Percentiles rank a stretch among this genome's conserved stretches.
Evolutionary conservation across 2,888 invertebrate species (phyloP).

Genomic region (Magallana nippona): DNA sequence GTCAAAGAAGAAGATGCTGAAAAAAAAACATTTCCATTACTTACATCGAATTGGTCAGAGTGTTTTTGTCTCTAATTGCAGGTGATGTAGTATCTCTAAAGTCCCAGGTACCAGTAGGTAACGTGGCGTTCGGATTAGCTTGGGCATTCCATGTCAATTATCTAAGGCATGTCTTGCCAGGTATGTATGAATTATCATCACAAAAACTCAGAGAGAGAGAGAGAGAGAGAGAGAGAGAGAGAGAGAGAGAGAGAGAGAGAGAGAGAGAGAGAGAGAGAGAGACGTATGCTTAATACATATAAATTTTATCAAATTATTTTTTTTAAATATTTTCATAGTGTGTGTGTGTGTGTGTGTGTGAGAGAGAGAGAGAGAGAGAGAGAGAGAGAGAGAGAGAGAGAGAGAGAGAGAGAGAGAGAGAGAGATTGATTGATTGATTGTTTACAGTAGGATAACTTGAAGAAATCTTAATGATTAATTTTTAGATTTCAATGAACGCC

Average conservation of each 20-base stretch:
- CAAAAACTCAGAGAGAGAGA: neutral
- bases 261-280: neutral
- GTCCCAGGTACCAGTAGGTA: constrained; percentile 42
- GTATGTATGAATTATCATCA: neutral
- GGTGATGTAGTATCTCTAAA: constrained; percentile 33
- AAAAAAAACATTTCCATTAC: too few species aligned
- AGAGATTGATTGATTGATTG: too few species aligned
- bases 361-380: constrained; percentile 4
- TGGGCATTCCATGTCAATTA: constrained; percentile 47
- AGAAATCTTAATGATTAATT: neutral
- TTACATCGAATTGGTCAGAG: too few species aligned
- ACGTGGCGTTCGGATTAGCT: constrained; percentile 45
- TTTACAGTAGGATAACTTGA: neutral
- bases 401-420: neutral
- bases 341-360: too few species aligned
- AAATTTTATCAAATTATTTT: too few species aligned
- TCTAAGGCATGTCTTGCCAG: constrained; percentile 38
- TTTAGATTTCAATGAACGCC: constrained; percentile 38
- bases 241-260: neutral
- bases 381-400: too few species aligned
- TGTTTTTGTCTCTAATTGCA: too few species aligned
- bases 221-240: neutral
- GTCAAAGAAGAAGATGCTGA: too few species aligned
- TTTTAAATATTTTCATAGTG: too few species aligned
- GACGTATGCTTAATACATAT: too few species aligned